phyloP scores from a whole-genome alignment of 2,113 vertebrate species.

The Cyanocitta stelleri region DNA sequence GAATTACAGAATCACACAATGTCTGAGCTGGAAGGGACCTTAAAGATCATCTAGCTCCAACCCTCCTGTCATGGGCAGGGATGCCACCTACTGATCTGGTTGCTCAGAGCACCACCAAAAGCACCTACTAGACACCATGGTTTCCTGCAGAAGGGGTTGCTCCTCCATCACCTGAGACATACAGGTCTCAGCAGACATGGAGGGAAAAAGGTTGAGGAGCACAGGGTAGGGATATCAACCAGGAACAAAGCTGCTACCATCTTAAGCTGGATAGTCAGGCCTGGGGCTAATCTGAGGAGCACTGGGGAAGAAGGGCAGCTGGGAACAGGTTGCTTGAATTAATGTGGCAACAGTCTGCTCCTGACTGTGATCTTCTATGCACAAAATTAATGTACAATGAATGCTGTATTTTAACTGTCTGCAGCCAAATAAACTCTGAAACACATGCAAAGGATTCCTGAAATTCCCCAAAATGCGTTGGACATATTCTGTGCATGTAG shows the following conservation, averaged over 20 bases:
- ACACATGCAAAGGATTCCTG: neutral
- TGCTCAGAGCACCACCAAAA: neutral
- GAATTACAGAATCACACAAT: neutral
- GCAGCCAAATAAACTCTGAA: neutral
- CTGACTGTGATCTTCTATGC: neutral
- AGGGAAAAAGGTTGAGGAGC: neutral
- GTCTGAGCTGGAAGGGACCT: neutral
- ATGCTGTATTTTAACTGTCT: neutral
- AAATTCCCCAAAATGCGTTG: neutral
- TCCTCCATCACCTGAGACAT: neutral
- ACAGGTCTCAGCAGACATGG: fast-evolving
- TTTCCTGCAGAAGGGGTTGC: neutral
- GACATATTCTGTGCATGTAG: neutral
- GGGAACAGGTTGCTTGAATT: neutral
- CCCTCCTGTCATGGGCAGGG: neutral
- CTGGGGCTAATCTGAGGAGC: neutral
- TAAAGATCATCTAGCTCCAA: neutral
- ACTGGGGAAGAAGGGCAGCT: neutral
- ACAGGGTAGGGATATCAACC: fast-evolving
- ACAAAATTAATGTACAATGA: neutral
- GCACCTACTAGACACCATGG: neutral
- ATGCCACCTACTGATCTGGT: neutral
- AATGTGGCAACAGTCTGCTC: neutral
- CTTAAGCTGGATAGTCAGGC: neutral
- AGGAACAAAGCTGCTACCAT: neutral